Evolutionary conservation across 2,797 vertebrate species (phyloP).

Genomic region (Sternotherus odoratus): DNA sequence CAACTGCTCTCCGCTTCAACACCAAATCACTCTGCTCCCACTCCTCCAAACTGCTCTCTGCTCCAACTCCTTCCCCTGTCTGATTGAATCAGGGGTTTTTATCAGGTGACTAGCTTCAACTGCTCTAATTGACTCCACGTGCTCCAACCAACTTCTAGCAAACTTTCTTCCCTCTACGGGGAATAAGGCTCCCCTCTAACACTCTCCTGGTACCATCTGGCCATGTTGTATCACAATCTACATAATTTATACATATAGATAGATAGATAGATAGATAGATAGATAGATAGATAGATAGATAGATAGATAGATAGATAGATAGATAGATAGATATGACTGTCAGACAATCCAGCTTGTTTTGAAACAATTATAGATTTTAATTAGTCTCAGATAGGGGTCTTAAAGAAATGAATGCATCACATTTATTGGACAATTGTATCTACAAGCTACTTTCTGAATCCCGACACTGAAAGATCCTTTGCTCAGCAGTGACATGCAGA

Average conservation of each 20-base stretch:
- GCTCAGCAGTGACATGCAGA: background rate
- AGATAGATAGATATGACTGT: conserved; percentile 20
- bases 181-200: too few species aligned
- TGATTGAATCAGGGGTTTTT: too few species aligned
- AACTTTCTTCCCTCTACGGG: too few species aligned
- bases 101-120: too few species aligned
- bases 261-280: background rate
- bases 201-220: too few species aligned
- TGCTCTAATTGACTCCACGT: too few species aligned
- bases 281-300: background rate
- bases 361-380: conserved; percentile 17
- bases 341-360: background rate
- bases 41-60: too few species aligned
- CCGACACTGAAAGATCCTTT: conserved; percentile 48
- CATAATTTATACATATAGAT: background rate
- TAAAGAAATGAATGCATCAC: conserved; percentile 10
- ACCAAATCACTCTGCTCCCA: too few species aligned
- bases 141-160: too few species aligned
- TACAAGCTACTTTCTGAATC: conserved; percentile 25
- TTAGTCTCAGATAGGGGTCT: background rate
- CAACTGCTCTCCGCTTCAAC: too few species aligned
- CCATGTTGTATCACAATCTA: too few species aligned
- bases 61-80: too few species aligned
- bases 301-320: background rate
- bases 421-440: conserved; percentile 41